Conservation (phyloP, 1,140 invertebrate species). For the Drosophila aff. region DNA sequence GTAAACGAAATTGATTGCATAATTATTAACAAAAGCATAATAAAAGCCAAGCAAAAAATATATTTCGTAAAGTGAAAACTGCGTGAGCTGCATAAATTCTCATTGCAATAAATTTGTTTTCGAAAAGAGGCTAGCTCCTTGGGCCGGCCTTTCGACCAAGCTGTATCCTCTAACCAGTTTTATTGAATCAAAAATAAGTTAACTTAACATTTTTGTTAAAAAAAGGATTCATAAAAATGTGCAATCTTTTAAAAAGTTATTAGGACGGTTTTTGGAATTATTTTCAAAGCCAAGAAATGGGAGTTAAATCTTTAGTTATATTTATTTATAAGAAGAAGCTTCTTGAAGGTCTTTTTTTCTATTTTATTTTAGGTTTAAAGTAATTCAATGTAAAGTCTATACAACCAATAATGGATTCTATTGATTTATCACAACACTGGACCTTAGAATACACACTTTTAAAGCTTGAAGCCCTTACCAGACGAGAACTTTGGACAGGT, state of each 20-base stretch:
- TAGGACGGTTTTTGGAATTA: not conserved
- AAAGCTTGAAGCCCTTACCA: constrained; percentile 16
- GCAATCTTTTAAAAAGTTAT: not conserved
- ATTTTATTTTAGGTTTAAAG: not conserved
- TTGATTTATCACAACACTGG: not conserved
- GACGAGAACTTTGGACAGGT: constrained; percentile 2
- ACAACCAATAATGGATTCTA: not conserved
- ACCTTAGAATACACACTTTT: not conserved
- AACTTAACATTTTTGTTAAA: not conserved
- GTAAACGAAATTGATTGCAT: constrained; percentile 57
- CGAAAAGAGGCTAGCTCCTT: constrained; percentile 7
- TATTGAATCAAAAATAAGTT: constrained; percentile 2
- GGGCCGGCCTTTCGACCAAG: not conserved
- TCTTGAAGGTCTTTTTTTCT: not conserved
- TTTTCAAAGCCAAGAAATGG: too few relatives aligned
- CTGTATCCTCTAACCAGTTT: constrained; percentile 7
- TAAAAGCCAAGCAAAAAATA: constrained; percentile 9
- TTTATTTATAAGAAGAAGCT: not conserved
- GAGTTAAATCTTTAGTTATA: not conserved
- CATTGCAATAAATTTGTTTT: constrained; percentile 60
- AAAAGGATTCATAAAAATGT: not conserved
- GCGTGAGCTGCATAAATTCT: constrained; percentile 77
- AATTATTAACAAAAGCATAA: constrained; percentile 62
- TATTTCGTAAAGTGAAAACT: constrained; percentile 59
- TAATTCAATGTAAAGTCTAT: not conserved